phyloP scores from a whole-genome alignment of 2,888 invertebrate genomes.

The Rugalucina vietnamica region DNA sequence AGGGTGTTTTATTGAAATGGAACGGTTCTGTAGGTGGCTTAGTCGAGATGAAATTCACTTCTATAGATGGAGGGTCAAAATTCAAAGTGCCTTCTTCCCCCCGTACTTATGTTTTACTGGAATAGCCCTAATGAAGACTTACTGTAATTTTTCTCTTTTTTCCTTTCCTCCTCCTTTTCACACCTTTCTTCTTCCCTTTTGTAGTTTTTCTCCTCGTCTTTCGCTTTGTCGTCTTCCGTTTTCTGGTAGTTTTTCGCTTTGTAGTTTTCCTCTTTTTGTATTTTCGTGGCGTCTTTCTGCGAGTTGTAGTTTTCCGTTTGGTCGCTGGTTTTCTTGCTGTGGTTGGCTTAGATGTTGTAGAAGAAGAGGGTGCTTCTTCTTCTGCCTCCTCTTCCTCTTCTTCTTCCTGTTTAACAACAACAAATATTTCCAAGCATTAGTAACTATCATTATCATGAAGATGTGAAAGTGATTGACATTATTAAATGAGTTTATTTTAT shows the following conservation, averaged over 20 bases:
- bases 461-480: no score
- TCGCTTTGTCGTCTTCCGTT: conserved; percentile 24
- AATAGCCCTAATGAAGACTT: neutral
- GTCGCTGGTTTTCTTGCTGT: conserved; percentile 51
- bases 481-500: no score
- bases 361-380: conserved; percentile 31
- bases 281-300: conserved; percentile 57
- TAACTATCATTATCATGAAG: no score
- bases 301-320: conserved; percentile 51
- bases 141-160: conserved; percentile 1
- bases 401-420: no score
- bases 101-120: no score
- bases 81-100: no score
- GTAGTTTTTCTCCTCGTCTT: conserved; percentile 42
- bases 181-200: conserved; percentile 31
- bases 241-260: conserved; percentile 51
- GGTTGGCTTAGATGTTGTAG: conserved; percentile 46
- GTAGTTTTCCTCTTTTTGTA: conserved; percentile 59
- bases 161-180: conserved; percentile 24
- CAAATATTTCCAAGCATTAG: no score
- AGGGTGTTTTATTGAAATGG: no score
- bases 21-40: no score
- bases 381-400: conserved; percentile 39
- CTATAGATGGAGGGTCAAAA: no score
- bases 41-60: no score